phyloP scores from a whole-genome alignment of 2,888 invertebrate species.

The Muschampia plurimacula region DNA sequence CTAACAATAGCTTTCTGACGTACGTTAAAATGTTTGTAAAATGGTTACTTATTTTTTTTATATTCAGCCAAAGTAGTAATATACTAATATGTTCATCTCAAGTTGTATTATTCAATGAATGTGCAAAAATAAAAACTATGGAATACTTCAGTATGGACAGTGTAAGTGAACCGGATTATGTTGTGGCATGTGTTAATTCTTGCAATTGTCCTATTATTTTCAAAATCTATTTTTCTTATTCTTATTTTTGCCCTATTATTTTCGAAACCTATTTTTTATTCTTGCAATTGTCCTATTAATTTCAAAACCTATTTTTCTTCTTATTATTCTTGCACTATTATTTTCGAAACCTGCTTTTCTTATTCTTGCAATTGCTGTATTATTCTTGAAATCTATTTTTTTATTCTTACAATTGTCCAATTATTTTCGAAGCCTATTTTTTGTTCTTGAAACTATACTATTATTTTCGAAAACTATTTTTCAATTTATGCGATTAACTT shows the following conservation, averaged over 20 bases:
- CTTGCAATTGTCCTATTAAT: not conserved
- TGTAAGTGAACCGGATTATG: slow-evolving; percentile 52
- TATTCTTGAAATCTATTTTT: not conserved
- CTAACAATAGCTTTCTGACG: not conserved
- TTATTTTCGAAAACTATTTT: no score
- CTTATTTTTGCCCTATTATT: no score
- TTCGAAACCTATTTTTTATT: not conserved
- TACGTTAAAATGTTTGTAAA: slow-evolving; percentile 51
- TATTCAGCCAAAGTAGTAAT: slow-evolving; percentile 47
- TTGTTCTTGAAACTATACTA: no score
- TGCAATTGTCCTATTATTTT: not conserved
- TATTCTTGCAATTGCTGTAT: no score
- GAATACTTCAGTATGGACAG: slow-evolving; percentile 70
- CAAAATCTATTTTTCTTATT: not conserved
- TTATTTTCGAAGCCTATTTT: no score
- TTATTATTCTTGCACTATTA: no score
- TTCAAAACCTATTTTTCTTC: not conserved
- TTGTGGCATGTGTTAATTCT: not conserved
- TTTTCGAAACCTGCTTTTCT: not conserved
- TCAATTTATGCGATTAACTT: no score
- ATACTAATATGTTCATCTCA: slow-evolving; percentile 54
- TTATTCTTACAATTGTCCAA: no score
- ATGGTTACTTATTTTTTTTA: slow-evolving; percentile 13
- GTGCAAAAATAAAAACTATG: slow-evolving; percentile 65
- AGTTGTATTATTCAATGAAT: slow-evolving; percentile 69